Base-by-base conservation (phyloP, 1,140 invertebrate genomes). In the Coelopa frigida region DNA sequence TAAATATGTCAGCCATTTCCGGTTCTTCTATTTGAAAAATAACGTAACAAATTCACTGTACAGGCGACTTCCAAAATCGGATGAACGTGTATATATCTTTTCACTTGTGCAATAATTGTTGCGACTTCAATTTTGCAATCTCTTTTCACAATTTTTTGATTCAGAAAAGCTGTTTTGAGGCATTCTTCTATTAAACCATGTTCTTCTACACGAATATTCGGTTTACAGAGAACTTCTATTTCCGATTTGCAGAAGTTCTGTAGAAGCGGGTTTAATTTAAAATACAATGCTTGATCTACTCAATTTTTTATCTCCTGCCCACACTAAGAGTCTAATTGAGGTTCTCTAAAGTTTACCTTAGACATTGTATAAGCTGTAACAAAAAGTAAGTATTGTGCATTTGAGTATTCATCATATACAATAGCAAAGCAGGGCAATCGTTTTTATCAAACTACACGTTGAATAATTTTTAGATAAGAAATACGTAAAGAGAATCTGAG, bases 201-300 rank as follows among this genome's bases (percentile, higher is more conserved):
- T 45, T 76, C 72, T 42, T 79, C 75, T 2, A 72, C 74, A 49
- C 75, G 72, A 35, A 54, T 48, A 49, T 73, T 61, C 7, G 63
- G 56, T 48, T 76, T 73, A 66, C 79, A 83, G 44, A 81, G 76
- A 20, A 77, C 78, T 52, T 78, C 72, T 50, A 82, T 77, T 68
- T 82, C 80, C n/a, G 75, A 74, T 58, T 77, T 75, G 55, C 92
- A 96, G 32, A 88, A 75, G 33, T 81, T 80, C 33, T 81, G 79
- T 11, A 94, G 72, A 3, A 90, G 71, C 10, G 89, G 87, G 76
- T 94, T 91, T 29, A 91, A 70, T 58, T 85, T 81, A 60, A 90
- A 88, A 73, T 94, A 89, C 20, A 90, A 68, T 4, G 89, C 89
- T 56, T 89, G 85, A 61, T 94, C 89, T 67, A 85, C 81, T 27